Percentiles rank a stretch among this genome's conserved stretches.
phyloP scores from a whole-genome alignment of 2,888 invertebrate genomes.

The Pachydiplax longipennis region DNA sequence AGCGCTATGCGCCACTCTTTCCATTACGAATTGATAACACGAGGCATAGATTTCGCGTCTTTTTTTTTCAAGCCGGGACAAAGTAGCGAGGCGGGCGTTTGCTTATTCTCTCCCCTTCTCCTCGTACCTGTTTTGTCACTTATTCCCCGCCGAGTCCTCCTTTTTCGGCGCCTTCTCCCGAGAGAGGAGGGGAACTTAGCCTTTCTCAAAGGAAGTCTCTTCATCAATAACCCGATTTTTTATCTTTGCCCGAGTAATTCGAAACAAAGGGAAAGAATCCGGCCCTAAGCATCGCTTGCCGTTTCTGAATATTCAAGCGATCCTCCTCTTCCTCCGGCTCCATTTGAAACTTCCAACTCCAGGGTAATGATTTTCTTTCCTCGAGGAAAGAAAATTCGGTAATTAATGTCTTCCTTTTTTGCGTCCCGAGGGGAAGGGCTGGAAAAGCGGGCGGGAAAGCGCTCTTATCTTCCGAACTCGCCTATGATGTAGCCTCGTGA shows the following conservation, averaged over 20 bases:
- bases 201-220: constrained; percentile 22
- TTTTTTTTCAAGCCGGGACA: neutral
- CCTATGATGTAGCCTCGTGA: neutral
- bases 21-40: constrained; percentile 9
- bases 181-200: neutral
- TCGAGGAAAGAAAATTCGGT: neutral
- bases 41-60: neutral
- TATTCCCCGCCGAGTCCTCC: too few species aligned
- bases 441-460: neutral
- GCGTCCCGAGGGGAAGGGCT: neutral
- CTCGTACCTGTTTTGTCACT: neutral
- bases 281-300: neutral
- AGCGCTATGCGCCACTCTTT: neutral
- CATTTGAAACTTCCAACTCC: neutral
- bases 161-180: neutral
- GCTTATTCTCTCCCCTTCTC: too few species aligned
- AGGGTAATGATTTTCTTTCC: neutral
- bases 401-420: neutral
- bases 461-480: neutral
- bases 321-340: neutral
- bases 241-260: neutral
- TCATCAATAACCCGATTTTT: constrained; percentile 43
- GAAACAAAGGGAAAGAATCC: neutral
- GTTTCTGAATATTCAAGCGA: neutral
- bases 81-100: neutral